Evolutionary conservation across 2,797 vertebrate species (phyloP).

Genomic region (Podarcis lilfordi): DNA sequence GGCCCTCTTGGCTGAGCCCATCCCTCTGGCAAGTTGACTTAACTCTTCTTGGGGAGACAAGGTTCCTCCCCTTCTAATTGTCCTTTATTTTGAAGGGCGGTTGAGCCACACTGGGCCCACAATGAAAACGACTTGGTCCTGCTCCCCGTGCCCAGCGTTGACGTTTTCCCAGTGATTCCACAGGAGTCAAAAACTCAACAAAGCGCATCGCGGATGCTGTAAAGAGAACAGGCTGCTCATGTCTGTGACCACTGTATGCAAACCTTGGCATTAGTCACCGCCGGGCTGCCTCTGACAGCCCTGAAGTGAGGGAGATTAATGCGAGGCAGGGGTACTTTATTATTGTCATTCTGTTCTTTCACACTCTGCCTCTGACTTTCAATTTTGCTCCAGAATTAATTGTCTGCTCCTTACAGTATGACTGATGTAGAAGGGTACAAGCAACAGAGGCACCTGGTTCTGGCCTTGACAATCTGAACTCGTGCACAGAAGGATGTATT

Average conservation of each 20-base stretch:
- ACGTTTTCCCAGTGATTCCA: conserved; percentile 74
- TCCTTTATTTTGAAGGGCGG: conserved; percentile 2
- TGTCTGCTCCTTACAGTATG: conserved; percentile 93
- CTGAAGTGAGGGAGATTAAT: conserved; percentile 99
- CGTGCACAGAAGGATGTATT: conserved; percentile 76
- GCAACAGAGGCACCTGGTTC: conserved; percentile 85
- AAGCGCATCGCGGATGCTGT: conserved; percentile 76
- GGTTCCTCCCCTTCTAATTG: conserved; percentile 8
- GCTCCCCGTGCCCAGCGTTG: conserved; percentile 71
- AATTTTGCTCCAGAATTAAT: conserved; percentile 97
- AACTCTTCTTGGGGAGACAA: conserved; percentile 35
- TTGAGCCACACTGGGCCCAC: conserved; percentile 55
- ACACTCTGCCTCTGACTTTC: conserved; percentile 94
- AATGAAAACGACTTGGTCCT: conserved; percentile 73
- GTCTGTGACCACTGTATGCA: conserved; percentile 98
- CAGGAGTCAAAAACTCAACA: conserved; percentile 84
- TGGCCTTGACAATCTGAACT: conserved; percentile 85
- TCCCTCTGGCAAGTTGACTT: conserved; percentile 58
- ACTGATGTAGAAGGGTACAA: conserved; percentile 89
- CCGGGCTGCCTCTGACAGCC: conserved; percentile 92
- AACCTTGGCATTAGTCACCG: conserved; percentile 99
- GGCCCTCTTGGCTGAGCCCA: conserved; percentile 52
- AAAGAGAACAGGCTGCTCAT: conserved; percentile 82
- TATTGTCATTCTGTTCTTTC: conserved; percentile 97
- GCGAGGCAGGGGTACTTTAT: conserved; percentile 94